A percentile compares a stretch with the other conserved stretches of the same genome.
Evolutionary conservation across 92 coral and sea anemone species (phyloP).

Genomic region (Micromussa lordhowensis): DNA sequence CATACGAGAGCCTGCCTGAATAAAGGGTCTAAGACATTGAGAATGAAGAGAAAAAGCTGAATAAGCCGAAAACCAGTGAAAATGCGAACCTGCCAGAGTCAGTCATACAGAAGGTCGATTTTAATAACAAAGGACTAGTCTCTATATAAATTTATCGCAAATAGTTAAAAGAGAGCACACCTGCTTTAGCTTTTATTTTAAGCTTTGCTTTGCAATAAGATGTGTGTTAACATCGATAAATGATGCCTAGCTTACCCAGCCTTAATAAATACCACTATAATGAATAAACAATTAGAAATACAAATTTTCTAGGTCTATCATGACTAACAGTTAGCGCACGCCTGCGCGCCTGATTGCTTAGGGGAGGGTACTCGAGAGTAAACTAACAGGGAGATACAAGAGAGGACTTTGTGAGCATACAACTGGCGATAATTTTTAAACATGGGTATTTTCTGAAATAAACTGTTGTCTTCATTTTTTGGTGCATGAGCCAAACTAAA

Average conservation of each 20-base stretch:
- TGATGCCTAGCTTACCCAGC: background rate
- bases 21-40: background rate
- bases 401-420: too few relatives aligned
- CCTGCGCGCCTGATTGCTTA: background rate
- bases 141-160: background rate
- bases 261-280: background rate
- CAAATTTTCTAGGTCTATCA: background rate
- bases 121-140: background rate
- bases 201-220: background rate
- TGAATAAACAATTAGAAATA: too few relatives aligned
- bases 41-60: background rate
- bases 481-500: too few relatives aligned
- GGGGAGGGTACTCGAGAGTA: too few relatives aligned
- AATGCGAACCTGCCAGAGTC: background rate
- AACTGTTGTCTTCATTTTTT: too few relatives aligned
- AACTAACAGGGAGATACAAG: too few relatives aligned
- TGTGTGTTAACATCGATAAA: background rate
- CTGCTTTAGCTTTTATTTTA: background rate
- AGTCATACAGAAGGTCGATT: background rate
- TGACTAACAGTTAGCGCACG: background rate
- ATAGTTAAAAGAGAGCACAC: background rate
- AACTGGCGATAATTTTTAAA: too few relatives aligned
- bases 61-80: background rate
- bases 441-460: too few relatives aligned
- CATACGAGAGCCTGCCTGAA: conserved; percentile 7